These are phyloP conservation scores for Heteromormyrus szaboi DNA, from an alignment of 2,797 vertebrate species.

Conservation along the genomic window DNA sequence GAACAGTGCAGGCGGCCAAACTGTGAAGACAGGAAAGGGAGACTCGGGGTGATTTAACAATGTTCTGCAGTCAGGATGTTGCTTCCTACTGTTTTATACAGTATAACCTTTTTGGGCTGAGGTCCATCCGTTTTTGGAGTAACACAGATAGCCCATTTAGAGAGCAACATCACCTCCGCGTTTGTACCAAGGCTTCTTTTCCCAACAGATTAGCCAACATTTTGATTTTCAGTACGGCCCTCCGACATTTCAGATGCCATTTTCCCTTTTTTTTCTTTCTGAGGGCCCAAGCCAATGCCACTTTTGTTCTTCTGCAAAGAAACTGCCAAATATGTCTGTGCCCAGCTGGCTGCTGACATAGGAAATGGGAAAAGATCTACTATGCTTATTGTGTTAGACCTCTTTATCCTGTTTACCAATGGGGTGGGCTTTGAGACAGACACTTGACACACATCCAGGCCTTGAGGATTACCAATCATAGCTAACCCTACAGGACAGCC, in stretches of 20 bases:
- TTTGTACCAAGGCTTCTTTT: neutral
- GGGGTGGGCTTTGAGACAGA: neutral
- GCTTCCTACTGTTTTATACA: neutral
- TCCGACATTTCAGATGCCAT: neutral
- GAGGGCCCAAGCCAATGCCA: neutral
- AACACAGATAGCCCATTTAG: neutral
- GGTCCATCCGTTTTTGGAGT: neutral
- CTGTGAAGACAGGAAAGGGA: neutral
- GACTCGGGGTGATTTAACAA: neutral
- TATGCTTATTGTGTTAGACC: neutral
- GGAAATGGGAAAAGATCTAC: neutral
- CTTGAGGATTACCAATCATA: neutral
- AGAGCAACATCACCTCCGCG: neutral
- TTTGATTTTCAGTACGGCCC: neutral
- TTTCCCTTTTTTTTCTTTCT: neutral
- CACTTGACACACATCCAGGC: neutral
- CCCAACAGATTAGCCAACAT: neutral
- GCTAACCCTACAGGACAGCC: neutral
- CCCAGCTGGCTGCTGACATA: neutral
- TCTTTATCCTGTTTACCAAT: neutral
- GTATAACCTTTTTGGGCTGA: neutral
- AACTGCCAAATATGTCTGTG: neutral
- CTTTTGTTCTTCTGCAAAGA: neutral
- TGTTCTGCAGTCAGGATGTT: neutral
- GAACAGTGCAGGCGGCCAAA: constrained; percentile 16